Conservation (phyloP, 2,797 vertebrate genomes). For the Eulemur rubriventer region DNA sequence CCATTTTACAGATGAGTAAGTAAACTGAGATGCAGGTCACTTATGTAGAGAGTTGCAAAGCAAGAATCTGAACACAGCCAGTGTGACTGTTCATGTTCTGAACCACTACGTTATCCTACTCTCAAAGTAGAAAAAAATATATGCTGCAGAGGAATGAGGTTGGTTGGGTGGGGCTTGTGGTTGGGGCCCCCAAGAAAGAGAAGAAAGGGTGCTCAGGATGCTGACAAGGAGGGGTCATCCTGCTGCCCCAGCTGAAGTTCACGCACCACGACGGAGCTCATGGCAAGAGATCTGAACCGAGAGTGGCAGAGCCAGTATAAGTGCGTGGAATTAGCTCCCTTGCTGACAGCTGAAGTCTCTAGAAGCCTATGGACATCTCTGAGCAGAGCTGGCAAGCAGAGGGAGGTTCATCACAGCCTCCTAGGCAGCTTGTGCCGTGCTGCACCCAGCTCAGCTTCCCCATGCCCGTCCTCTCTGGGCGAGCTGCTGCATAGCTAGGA, state of each 20-base stretch:
- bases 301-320: neutral
- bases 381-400: neutral
- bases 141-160: neutral
- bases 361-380: neutral
- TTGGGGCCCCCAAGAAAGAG: neutral
- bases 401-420: neutral
- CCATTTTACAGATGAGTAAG: conserved; percentile 7
- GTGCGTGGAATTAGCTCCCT: neutral
- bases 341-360: neutral
- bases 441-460: neutral
- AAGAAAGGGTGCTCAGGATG: neutral
- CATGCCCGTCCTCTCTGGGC: neutral
- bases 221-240: neutral
- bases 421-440: rapidly evolving
- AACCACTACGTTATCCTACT: neutral
- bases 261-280: rapidly evolving
- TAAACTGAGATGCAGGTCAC: neutral
- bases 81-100: neutral
- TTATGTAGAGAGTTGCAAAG: neutral
- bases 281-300: conserved; percentile 22
- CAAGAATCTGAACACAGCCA: neutral
- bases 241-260: neutral
- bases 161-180: neutral
- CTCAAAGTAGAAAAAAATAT: neutral
- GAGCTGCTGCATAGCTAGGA: neutral